These are phyloP conservation scores for Arothron firmamentum DNA, from an alignment of 2,113 vertebrate species.

Conservation along the genomic window DNA sequence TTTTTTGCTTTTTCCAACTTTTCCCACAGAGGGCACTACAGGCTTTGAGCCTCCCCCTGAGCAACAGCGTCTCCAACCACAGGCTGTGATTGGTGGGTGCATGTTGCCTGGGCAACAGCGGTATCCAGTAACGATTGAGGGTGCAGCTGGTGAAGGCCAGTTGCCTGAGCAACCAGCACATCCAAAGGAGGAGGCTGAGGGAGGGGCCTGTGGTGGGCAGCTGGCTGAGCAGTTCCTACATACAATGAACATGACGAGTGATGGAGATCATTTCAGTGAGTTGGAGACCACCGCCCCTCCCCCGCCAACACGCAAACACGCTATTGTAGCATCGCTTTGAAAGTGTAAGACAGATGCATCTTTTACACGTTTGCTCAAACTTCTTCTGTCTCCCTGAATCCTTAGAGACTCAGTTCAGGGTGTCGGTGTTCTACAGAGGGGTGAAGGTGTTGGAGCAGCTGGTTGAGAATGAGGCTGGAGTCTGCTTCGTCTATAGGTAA, in stretches of 20 bases:
- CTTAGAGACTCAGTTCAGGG: slow-evolving; percentile 77
- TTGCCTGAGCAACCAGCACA: slow-evolving; percentile 60
- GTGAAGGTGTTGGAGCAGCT: slow-evolving; percentile 64
- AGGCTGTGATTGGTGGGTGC: slow-evolving; percentile 42
- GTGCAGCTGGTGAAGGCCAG: slow-evolving; percentile 41
- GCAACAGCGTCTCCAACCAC: slow-evolving; percentile 52
- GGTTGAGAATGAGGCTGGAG: slow-evolving; percentile 67
- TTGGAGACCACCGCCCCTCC: slow-evolving; percentile 10
- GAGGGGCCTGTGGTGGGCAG: slow-evolving; percentile 35
- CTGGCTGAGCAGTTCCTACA: slow-evolving; percentile 46
- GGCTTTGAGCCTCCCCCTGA: slow-evolving; percentile 57
- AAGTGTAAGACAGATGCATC: neutral
- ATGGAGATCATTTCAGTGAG: slow-evolving; percentile 64
- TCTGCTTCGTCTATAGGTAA: slow-evolving; percentile 77
- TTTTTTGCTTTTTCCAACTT: slow-evolving; percentile 55
- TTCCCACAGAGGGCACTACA: slow-evolving; percentile 54
- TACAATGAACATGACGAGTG: slow-evolving; percentile 44
- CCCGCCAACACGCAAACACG: neutral
- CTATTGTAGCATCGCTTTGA: too few relatives aligned
- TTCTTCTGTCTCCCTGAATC: slow-evolving; percentile 9
- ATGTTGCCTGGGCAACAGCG: slow-evolving; percentile 63
- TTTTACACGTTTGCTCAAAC: neutral
- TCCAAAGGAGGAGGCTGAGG: slow-evolving; percentile 51
- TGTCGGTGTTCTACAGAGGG: slow-evolving; percentile 81
- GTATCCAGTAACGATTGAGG: slow-evolving; percentile 50